phyloP scores from a whole-genome alignment of 2,888 invertebrate species.

The Ennomos erosarius region DNA sequence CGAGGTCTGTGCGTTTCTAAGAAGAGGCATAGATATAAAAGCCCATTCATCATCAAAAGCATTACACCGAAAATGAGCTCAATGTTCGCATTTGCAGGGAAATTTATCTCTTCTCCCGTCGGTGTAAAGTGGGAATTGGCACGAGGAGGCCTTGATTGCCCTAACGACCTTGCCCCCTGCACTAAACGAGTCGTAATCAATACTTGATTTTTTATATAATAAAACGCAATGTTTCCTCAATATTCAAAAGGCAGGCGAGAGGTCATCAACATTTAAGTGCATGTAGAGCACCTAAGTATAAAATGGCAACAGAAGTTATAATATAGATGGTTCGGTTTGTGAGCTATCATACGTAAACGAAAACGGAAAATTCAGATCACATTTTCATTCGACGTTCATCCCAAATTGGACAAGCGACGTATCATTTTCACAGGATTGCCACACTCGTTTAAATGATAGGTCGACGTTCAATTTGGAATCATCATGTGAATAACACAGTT shows the following conservation, averaged over 20 bases:
- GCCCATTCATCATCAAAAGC: slow-evolving; percentile 48
- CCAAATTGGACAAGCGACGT: slow-evolving; percentile 26
- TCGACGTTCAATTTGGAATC: slow-evolving; percentile 12
- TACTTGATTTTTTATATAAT: slow-evolving; percentile 50
- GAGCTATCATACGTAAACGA: slow-evolving; percentile 4
- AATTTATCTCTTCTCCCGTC: slow-evolving; percentile 40
- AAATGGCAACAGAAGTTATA: neutral
- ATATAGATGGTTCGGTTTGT: neutral
- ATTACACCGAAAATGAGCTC: slow-evolving; percentile 47
- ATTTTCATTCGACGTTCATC: slow-evolving; percentile 22
- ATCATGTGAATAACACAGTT: slow-evolving; percentile 3
- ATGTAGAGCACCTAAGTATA: no score
- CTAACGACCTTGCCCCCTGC: slow-evolving; percentile 56
- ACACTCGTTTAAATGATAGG: slow-evolving; percentile 28
- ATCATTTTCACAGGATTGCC: slow-evolving; percentile 28
- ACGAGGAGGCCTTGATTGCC: slow-evolving; percentile 44
- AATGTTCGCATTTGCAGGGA: slow-evolving; percentile 25
- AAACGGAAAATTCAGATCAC: slow-evolving; percentile 31
- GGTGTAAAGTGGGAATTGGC: slow-evolving; percentile 45
- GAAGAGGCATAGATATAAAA: slow-evolving; percentile 42
- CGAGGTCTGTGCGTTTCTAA: slow-evolving; percentile 36
- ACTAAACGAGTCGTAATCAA: slow-evolving; percentile 56
- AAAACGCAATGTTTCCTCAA: slow-evolving; percentile 13
- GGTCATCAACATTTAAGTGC: neutral
- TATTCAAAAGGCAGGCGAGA: neutral